Conservation (phyloP, 2,888 invertebrate genomes). For the Pyrgus malvae region DNA sequence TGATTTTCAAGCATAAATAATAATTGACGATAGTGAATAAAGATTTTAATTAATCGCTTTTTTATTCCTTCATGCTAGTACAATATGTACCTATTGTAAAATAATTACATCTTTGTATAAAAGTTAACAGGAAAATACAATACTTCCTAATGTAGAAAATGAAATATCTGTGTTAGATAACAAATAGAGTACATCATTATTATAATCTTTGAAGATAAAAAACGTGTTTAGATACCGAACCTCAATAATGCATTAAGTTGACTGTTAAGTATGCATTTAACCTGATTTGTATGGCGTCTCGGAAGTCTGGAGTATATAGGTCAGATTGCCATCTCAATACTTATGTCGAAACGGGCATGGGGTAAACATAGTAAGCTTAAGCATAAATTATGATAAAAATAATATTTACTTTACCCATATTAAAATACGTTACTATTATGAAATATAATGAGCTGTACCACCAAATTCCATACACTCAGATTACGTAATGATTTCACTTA, state of each 20-base stretch:
- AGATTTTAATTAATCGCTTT: too few species aligned
- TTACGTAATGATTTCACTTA: too few species aligned
- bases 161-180: neutral
- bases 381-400: conserved; percentile 62
- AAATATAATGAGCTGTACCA: neutral
- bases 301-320: conserved; percentile 22
- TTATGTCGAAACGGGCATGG: conserved; percentile 42
- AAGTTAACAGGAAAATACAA: too few species aligned
- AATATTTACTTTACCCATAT: conserved; percentile 62
- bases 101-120: too few species aligned
- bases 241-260: conserved; percentile 18
- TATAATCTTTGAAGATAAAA: conserved; percentile 8
- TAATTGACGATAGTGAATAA: too few species aligned
- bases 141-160: too few species aligned
- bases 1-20: too few species aligned
- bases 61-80: too few species aligned
- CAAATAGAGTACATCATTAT: conserved; percentile 11
- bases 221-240: neutral
- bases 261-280: conserved; percentile 21
- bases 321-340: conserved; percentile 27
- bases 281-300: conserved; percentile 21
- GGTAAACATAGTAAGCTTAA: conserved; percentile 57
- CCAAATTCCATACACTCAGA: too few species aligned
- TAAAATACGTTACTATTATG: conserved; percentile 52
- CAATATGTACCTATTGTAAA: too few species aligned